Evolutionary conservation across 1,140 invertebrate genomes (phyloP), one percentile per base, ranked within the genome.

Genomic region (Aphidius gifuensis): DNA sequence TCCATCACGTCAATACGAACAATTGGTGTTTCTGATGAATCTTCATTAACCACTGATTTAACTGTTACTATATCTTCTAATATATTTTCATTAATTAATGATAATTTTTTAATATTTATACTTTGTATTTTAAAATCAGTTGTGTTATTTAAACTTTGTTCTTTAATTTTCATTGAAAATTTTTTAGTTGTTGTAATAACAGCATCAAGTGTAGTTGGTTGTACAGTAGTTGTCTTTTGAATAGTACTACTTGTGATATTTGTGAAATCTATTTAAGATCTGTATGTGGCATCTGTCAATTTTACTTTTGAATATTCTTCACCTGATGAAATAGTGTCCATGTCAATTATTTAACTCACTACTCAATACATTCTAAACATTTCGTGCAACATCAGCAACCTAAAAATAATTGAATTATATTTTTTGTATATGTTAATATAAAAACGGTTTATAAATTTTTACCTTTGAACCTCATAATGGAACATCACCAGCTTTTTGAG

Each of bases 351-450:
- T 87, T 71, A 92, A 85, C 80, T 92, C 89, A 48, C 86, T 85
- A 79, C 90, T 91, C 0, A 93, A 74, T 9, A 93, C 90, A 75
- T 86, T 91, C 72, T 93, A 90, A 4, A 93, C 91, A 70, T 89
- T 92, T 50, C 86, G 85, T 0, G 92, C 87, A 6, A 93, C 89
- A 64, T 87, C 90, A 64, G 90, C 86, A 4, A 92, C 88, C 77
- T 90, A 47, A 23, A 23, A 23, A 23, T 23, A 69, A 67, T 39
- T 45, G n/a, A 32, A 48, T 32, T 23, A 39, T 32, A 21, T 16
- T 5, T 9, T 57, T 3, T 6, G 32, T 5, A 21, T 23, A n/a
- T 32, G 23, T 23, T 2, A 23, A 23, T 23, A 23, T 2, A 23
- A 2, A 23, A 23, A 23, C 3, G 23, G 23, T 23, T 3, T 2